Evolutionary conservation across 2,797 vertebrate species (phyloP), one percentile per base, ranked within the genome.

Genomic region (Arremon brunneinucha): DNA sequence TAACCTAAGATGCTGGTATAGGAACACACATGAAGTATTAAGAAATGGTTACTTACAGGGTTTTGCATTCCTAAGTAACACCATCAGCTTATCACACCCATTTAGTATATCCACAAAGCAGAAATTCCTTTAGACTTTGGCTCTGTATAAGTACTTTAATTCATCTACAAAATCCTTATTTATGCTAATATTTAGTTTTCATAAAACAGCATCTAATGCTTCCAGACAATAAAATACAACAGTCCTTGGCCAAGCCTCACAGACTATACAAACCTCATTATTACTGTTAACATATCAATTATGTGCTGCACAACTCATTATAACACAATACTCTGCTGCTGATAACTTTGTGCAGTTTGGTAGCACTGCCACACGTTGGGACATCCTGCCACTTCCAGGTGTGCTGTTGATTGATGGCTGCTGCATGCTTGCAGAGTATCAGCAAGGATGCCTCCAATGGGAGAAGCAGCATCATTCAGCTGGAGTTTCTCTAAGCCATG

Each of bases 341-440:
- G n/a, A 8, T 88, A 63, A 76, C 46, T 68, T 85, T 69, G 3
- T 89, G 76, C 43, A 23, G 19, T 47, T 78, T 59, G 37, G 14
- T 23, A 49, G 79, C 92, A 85, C 75, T 93, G 84, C 26, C 85
- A 92, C 88, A 87, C 86, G n/a, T 53, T 53, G 93, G 96, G 86
- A 74, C 63, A 52, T 92, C 95, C 81, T 96, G 87, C 79, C 86
- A 79, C 3, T 87, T 95, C 68, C 68, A 82, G 93, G 15, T 32
- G 59, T 10, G 3, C 3, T 68, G 59, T 9, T 89, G 85, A 84
- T 60, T 83, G 85, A 69, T 14, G 63, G 34, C 59, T 68, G 44
- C 90, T 89, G 79, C 69, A 44, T 74, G 94, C 46, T 74, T 39
- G 72, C 89, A 91, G 77, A 87, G 72, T 59, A 90, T 79, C 89